Percentiles rank a stretch among this genome's conserved stretches.
phyloP scores from a whole-genome alignment of 64 coral and sea anemone species.

The Anthopleura sola region DNA sequence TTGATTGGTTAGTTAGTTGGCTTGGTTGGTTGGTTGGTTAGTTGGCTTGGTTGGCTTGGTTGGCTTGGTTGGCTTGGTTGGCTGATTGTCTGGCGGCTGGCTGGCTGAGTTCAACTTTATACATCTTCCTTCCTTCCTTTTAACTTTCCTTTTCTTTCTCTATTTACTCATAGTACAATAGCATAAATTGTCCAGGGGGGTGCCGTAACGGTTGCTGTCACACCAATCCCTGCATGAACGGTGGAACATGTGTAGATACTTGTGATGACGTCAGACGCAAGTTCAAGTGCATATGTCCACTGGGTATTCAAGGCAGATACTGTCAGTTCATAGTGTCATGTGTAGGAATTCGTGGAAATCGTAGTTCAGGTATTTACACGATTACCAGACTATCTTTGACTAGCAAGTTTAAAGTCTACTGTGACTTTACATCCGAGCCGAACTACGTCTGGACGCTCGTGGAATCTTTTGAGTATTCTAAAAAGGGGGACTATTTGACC shows the following conservation, averaged over 20 bases:
- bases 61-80: too few relatives aligned
- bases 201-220: slow-evolving; percentile 58
- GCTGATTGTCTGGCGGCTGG: too few relatives aligned
- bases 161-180: background rate
- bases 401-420: background rate
- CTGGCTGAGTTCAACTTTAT: too few relatives aligned
- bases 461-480: slow-evolving; percentile 35
- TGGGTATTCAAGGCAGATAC: slow-evolving; percentile 20
- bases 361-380: background rate
- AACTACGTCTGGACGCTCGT: slow-evolving; percentile 54
- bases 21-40: too few relatives aligned
- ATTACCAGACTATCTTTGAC: background rate
- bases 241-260: slow-evolving; percentile 28
- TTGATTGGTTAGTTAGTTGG: too few relatives aligned
- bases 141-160: too few relatives aligned
- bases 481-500: background rate
- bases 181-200: background rate
- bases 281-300: slow-evolving; percentile 51
- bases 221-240: slow-evolving; percentile 32
- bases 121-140: too few relatives aligned
- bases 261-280: slow-evolving; percentile 27
- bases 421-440: slow-evolving; percentile 43
- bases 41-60: too few relatives aligned
- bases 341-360: background rate
- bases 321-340: slow-evolving; percentile 32